A percentile compares a stretch with the other conserved stretches of the same genome.
phyloP scores from a whole-genome alignment of 2,797 vertebrate genomes.

The Acipenser oxyrinchus region DNA sequence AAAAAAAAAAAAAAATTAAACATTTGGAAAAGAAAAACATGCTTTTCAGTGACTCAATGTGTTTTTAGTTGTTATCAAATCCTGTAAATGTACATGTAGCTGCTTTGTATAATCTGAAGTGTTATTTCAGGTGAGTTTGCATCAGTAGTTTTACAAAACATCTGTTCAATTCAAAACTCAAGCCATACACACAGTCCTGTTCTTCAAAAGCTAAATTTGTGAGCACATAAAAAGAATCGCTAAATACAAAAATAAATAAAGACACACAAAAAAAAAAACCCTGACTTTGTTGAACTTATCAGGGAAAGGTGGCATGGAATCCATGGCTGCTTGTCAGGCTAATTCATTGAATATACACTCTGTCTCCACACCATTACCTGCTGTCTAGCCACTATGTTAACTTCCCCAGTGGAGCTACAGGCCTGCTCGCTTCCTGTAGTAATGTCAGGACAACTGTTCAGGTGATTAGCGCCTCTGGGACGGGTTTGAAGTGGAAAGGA shows the following conservation, averaged over 20 bases:
- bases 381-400: conserved; percentile 9
- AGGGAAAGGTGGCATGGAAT: neutral
- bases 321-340: conserved; percentile 5
- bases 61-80: too few species aligned
- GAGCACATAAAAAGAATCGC: neutral
- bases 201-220: neutral
- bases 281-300: neutral
- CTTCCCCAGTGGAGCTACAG: neutral
- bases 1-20: too few species aligned
- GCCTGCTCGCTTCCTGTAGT: conserved; percentile 17
- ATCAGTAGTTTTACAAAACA: too few species aligned
- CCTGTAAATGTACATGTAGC: too few species aligned
- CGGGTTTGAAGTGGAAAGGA: conserved; percentile 19
- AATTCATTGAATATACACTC: conserved; percentile 12
- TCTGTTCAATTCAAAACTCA: too few species aligned
- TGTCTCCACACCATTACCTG: conserved; percentile 7
- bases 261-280: neutral
- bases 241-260: neutral
- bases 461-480: conserved; percentile 30
- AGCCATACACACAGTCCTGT: too few species aligned
- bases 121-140: too few species aligned
- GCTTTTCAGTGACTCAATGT: too few species aligned
- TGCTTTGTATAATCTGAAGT: too few species aligned
- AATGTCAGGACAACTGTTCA: conserved; percentile 28
- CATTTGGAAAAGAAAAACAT: too few species aligned